These are phyloP conservation scores for Pangasianodon hypophthalmus DNA, from an alignment of 2,113 vertebrate genomes.

Conservation along the genomic window DNA sequence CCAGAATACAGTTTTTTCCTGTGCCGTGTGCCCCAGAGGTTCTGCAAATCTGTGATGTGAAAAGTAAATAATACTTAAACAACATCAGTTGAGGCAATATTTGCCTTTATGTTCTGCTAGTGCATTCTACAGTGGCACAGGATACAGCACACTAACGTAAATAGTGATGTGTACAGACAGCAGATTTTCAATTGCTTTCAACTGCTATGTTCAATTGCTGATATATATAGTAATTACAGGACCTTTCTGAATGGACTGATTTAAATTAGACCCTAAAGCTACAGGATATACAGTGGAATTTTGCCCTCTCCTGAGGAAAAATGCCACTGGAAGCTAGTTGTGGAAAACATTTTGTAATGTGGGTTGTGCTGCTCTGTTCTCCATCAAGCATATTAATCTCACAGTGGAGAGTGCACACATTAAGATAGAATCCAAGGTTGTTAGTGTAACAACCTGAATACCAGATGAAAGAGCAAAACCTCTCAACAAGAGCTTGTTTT, in stretches of 20 bases:
- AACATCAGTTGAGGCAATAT: constrained; percentile 53
- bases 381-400: background rate
- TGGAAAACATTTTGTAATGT: background rate
- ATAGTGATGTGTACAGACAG: background rate
- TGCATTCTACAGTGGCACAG: background rate
- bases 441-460: background rate
- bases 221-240: background rate
- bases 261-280: background rate
- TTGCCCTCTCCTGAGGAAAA: background rate
- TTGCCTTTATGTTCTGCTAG: constrained; percentile 26
- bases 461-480: background rate
- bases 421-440: background rate
- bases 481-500: background rate
- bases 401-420: background rate
- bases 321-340: background rate
- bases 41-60: constrained; percentile 68
- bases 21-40: constrained; percentile 55
- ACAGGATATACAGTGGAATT: background rate
- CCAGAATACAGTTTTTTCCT: constrained; percentile 61
- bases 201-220: background rate
- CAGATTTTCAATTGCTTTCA: background rate
- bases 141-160: background rate
- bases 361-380: background rate
- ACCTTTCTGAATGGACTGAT: background rate
- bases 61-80: constrained; percentile 71